Evolutionary conservation across 2,797 vertebrate species (phyloP).

Genomic region (Numenius phaeopus): DNA sequence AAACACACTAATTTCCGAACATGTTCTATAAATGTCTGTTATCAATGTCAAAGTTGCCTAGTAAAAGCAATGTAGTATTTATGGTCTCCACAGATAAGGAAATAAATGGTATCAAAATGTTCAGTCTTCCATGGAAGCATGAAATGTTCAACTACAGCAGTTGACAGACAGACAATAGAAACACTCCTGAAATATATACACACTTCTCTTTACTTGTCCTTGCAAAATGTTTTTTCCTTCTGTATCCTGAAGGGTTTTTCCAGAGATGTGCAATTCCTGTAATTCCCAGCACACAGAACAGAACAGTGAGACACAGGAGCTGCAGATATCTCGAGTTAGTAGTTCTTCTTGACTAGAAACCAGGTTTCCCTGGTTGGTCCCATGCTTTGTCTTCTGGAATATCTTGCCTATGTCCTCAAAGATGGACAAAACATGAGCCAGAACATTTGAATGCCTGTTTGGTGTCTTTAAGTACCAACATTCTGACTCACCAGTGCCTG

Average conservation of each 20-base stretch:
- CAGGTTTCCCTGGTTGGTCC: background rate
- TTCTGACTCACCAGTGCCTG: background rate
- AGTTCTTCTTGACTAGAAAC: background rate
- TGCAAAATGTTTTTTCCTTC: background rate
- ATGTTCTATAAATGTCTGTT: slow-evolving; percentile 63
- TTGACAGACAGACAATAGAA: slow-evolving; percentile 16
- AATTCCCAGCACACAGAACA: background rate
- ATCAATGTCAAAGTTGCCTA: slow-evolving; percentile 57
- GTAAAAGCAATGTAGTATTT: slow-evolving; percentile 61
- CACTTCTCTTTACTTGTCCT: background rate
- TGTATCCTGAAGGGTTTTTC: background rate
- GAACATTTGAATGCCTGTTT: background rate
- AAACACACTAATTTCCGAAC: slow-evolving; percentile 75
- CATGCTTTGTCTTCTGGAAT: background rate
- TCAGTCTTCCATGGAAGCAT: slow-evolving; percentile 35
- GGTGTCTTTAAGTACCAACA: background rate
- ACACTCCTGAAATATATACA: background rate
- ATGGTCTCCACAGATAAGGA: slow-evolving; percentile 30
- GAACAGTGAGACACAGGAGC: background rate
- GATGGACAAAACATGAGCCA: background rate
- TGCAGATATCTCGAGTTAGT: background rate
- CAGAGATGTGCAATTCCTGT: background rate
- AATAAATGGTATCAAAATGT: slow-evolving; percentile 54
- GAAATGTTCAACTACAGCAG: slow-evolving; percentile 26
- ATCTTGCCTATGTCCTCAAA: background rate